Evolutionary conservation across 2,113 vertebrate species (phyloP), one percentile per base, ranked within the genome.

Genomic region (Caranx ignobilis): DNA sequence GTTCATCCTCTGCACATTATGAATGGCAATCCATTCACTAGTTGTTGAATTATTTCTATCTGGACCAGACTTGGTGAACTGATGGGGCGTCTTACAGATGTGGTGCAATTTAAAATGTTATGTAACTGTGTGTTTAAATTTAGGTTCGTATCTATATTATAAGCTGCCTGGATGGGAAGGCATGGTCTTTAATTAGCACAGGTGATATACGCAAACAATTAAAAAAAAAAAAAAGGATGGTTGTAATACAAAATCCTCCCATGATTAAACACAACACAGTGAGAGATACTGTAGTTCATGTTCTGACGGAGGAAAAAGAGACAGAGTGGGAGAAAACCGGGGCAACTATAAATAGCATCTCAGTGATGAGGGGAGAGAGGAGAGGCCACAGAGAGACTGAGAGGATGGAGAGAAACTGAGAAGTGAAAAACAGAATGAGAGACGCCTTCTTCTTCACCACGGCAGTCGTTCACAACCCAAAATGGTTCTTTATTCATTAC

Each of bases 311-410:
- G 81, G 59, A 87, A 82, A 87, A 34, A 85, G 74, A 88, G 68
- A 75, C 21, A 32, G 77, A 80, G 77, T 77, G 66, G 43, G 54
- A 88, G 80, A 75, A 93, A 95, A 94, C 73, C 91, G 83, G 93
- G 91, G 89, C 92, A 95, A 89, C 92, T 94, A 95, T 93, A 95
- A 95, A 95, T 92, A 94, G 90, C 88, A 82, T 56, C 79, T 70
- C 31, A 60, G 86, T 81, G 82, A 88, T 48, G 89, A 88, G 81
- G 73, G 82, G 85, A 88, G 82, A 86, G 85, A 81, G 75, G 78
- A 89, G 89, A 91, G 75, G 88, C 81, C 91, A 77, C 60, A 66
- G 82, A 89, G 71, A 77, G 82, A 83, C 71, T 7, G 83, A 79
- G 81, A 87, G 83, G 76, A 86, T 77, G 78, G 64, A 82, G 82